Evolutionary conservation across 2,113 vertebrate species (phyloP), one percentile per base, ranked within the genome.

Genomic region (Tor tambroides): DNA sequence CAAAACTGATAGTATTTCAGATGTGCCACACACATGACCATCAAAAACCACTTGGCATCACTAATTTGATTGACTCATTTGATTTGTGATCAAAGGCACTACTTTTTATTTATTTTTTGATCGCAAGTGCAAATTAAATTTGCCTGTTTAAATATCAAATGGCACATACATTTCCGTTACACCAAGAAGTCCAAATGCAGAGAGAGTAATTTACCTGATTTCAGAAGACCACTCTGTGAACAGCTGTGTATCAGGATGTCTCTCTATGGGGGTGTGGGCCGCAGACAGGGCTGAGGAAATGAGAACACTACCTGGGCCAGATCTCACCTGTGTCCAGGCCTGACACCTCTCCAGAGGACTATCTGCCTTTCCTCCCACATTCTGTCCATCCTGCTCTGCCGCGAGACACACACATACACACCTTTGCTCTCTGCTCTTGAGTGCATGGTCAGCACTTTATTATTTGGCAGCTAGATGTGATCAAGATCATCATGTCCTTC

Each of bases 161-260:
- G 41, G 0, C n/a, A 1, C 1, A 28, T 17, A 26, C 2, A 76
- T 49, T 32, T 21, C 0, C 17, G 32, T 78, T 15, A 78, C 17
- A 15, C 2, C 11, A 10, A 54, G 4, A 78, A 30, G 23, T 17
- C 15, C 17, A 78, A 78, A 78, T 21, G 26, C 76, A 78, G 76
- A 78, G 32, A 54, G 49, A 78, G 7, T 46, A 54, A 78, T 78
- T 26, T 2, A 46, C 28, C 17, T 54, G 14, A 78, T 54, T 78
- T 78, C 23, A 46, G 41, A 46, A 26, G 41, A 28, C n/a, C 41
- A 76, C 41, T 76, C n/a, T 75, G 51, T 75, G 85, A 93, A 91
- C 94, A 94, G 93, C 92, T 94, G 94, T 92, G 90, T 67, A 85
- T 90, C 91, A 93, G 92, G 93, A 94, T 92, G 92, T 91, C 90